phyloP scores from a whole-genome alignment of 2,113 vertebrate genomes.

The Cercocebus atys region DNA sequence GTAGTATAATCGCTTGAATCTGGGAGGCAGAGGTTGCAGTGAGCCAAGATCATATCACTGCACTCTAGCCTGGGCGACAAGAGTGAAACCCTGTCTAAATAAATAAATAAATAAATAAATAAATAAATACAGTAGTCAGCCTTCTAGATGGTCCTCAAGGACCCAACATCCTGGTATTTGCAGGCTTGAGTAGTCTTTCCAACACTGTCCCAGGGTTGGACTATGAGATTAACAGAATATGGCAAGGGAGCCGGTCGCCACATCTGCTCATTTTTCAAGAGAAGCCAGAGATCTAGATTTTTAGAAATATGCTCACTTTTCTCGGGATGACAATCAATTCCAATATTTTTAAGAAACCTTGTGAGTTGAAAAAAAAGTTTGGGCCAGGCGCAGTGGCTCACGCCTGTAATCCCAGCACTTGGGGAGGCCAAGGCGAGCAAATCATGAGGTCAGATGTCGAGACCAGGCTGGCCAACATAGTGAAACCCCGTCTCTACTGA shows the following conservation, averaged over 20 bases:
- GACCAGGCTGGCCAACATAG: too few relatives aligned
- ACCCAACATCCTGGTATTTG: neutral
- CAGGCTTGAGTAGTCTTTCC: neutral
- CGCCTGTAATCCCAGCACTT: too few relatives aligned
- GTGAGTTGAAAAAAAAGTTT: neutral
- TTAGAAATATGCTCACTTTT: neutral
- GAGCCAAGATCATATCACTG: too few relatives aligned
- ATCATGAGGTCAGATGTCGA: too few relatives aligned
- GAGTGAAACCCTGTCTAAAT: too few relatives aligned
- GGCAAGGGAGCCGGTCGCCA: neutral
- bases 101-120: too few relatives aligned
- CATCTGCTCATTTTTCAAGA: neutral
- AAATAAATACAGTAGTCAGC: too few relatives aligned
- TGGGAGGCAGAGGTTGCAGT: too few relatives aligned
- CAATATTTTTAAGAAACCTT: neutral
- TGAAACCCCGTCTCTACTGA: too few relatives aligned
- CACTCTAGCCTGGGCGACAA: too few relatives aligned
- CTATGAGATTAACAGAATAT: neutral
- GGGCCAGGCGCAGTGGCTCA: too few relatives aligned
- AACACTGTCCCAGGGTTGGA: fast-evolving
- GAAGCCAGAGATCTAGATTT: neutral
- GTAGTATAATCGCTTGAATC: too few relatives aligned
- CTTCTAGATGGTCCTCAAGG: neutral
- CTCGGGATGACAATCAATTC: neutral
- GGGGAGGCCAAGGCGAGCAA: fast-evolving